These are phyloP conservation scores for Ferrisia virgata DNA, from an alignment of 2,888 invertebrate species.

Conservation along the genomic window DNA sequence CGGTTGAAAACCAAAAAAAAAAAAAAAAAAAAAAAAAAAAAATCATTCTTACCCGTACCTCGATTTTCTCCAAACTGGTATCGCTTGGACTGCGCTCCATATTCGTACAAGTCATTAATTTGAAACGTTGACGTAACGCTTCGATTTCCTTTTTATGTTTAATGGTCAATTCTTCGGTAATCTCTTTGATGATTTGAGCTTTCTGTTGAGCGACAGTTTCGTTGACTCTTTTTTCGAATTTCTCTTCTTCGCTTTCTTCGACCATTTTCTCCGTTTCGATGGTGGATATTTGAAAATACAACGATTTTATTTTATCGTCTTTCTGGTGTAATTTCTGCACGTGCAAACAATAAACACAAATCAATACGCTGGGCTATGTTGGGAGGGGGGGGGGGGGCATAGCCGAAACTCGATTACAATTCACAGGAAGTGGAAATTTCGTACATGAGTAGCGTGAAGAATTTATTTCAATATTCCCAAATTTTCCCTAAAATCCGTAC, in stretches of 20 bases:
- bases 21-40: too few species aligned
- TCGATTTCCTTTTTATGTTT: slow-evolving; percentile 66
- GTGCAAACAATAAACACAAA: background rate
- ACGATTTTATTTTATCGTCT: slow-evolving; percentile 49
- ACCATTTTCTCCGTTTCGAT: slow-evolving; percentile 50
- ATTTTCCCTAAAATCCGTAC: too few species aligned
- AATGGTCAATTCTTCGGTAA: slow-evolving; percentile 66
- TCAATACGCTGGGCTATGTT: too few species aligned
- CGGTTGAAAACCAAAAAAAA: too few species aligned
- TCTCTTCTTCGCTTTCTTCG: slow-evolving; percentile 54
- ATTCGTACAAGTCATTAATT: slow-evolving; percentile 67
- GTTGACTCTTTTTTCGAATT: slow-evolving; percentile 48
- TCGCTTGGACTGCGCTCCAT: slow-evolving; percentile 77
- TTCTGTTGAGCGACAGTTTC: slow-evolving; percentile 55
- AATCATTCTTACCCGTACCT: slow-evolving; percentile 52
- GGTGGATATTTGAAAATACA: slow-evolving; percentile 49
- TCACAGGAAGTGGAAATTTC: background rate
- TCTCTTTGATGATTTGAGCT: slow-evolving; percentile 64
- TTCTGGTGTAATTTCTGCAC: slow-evolving; percentile 47
- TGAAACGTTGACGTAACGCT: slow-evolving; percentile 54
- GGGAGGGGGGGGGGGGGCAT: too few species aligned
- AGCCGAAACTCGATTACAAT: background rate
- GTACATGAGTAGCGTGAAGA: background rate
- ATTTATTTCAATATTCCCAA: too few species aligned
- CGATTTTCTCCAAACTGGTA: slow-evolving; percentile 72